These are phyloP conservation scores for Clanis bilineata DNA, from an alignment of 2,888 invertebrate genomes.

Conservation along the genomic window DNA sequence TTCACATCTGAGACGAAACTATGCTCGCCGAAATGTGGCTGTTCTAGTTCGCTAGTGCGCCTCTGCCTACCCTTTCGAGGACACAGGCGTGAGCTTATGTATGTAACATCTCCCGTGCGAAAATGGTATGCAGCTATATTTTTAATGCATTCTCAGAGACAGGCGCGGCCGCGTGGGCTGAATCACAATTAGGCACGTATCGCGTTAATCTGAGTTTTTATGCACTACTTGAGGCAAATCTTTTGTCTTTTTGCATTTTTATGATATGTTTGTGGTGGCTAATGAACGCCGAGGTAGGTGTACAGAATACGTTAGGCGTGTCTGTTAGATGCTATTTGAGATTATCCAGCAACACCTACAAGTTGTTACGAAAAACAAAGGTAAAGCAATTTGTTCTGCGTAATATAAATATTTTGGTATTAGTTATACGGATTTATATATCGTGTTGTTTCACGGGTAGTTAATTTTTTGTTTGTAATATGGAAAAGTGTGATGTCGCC, in stretches of 20 bases:
- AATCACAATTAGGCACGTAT: conserved; percentile 55
- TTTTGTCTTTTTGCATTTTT: conserved; percentile 7
- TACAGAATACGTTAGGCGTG: neutral
- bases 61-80: too few relatives aligned
- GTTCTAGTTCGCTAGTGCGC: too few relatives aligned
- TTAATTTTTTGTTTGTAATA: too few relatives aligned
- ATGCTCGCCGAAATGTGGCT: too few relatives aligned
- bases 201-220: conserved; percentile 18
- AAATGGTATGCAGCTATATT: conserved; percentile 61
- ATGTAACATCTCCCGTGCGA: conserved; percentile 62
- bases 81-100: too few relatives aligned
- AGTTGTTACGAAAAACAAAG: neutral
- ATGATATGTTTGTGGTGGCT: conserved; percentile 12
- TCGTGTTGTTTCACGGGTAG: too few relatives aligned
- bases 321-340: neutral
- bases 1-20: too few relatives aligned
- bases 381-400: neutral
- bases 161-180: conserved; percentile 57
- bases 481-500: too few relatives aligned
- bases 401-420: too few relatives aligned
- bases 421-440: too few relatives aligned
- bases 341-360: neutral
- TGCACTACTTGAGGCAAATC: conserved; percentile 4
- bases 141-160: conserved; percentile 66
- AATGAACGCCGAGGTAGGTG: conserved; percentile 5